phyloP scores from a whole-genome alignment of 2,888 invertebrate genomes.

The Cremastinae sp. region DNA sequence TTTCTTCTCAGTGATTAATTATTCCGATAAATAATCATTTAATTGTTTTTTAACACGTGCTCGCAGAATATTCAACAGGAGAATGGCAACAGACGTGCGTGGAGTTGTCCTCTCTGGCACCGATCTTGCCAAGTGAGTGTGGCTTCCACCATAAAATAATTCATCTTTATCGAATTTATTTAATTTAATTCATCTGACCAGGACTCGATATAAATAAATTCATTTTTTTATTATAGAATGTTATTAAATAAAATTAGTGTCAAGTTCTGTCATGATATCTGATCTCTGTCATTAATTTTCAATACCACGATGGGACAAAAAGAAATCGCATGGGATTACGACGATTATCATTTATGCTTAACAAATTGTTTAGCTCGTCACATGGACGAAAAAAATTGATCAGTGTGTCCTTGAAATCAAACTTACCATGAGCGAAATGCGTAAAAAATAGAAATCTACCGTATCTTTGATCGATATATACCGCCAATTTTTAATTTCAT shows the following conservation, averaged over 20 bases:
- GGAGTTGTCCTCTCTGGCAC: slow-evolving; percentile 84
- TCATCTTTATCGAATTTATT: background rate
- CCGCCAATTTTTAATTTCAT: background rate
- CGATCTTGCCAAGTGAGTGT: slow-evolving; percentile 85
- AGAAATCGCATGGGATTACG: too few relatives aligned
- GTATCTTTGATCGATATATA: slow-evolving; percentile 38
- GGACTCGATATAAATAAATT: too few relatives aligned
- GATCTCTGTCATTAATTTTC: too few relatives aligned
- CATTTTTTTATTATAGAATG: too few relatives aligned
- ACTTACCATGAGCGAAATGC: background rate
- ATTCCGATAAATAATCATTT: background rate
- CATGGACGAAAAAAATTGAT: background rate
- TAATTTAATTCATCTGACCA: background rate
- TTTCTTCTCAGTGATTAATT: slow-evolving; percentile 1
- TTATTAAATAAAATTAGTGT: too few relatives aligned
- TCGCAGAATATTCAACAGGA: slow-evolving; percentile 68
- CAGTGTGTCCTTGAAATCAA: background rate
- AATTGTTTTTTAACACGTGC: slow-evolving; percentile 32
- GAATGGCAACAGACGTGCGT: slow-evolving; percentile 73
- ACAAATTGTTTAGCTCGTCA: background rate
- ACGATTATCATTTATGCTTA: too few relatives aligned
- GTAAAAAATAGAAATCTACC: slow-evolving; percentile 11
- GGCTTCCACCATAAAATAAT: slow-evolving; percentile 1
- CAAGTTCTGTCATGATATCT: too few relatives aligned
- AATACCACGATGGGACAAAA: too few relatives aligned